Evolutionary conservation across 2,797 vertebrate genomes (phyloP).

Genomic region (Siniperca undulata): DNA sequence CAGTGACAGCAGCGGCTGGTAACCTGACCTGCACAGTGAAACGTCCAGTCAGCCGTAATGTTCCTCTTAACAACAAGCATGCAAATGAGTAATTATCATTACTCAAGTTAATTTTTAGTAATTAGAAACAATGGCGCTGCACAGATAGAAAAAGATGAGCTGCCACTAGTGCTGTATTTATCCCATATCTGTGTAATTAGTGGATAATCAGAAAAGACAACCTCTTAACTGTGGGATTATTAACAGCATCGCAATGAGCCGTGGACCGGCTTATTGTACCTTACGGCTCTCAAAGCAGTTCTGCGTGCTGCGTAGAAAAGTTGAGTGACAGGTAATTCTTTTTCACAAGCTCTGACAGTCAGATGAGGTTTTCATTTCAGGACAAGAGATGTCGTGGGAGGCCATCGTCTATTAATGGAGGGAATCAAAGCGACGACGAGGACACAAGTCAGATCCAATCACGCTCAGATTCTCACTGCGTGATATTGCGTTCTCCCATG

Average conservation of each 20-base stretch:
- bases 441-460: constrained; percentile 24
- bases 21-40: not conserved
- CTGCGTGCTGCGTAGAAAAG: not conserved
- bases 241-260: not conserved
- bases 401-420: not conserved
- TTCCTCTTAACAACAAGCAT: not conserved
- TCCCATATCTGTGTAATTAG: not conserved
- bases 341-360: not conserved
- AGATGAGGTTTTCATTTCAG: constrained; percentile 12
- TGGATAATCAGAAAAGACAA: not conserved
- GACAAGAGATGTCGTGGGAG: not conserved
- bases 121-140: constrained; percentile 12
- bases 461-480: not conserved
- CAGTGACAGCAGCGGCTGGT: not conserved
- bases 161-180: not conserved
- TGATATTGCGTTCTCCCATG: not conserved
- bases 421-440: not conserved
- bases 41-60: not conserved
- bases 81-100: not conserved
- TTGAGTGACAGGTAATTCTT: not conserved
- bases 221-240: not conserved
- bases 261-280: not conserved
- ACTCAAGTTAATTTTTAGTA: not conserved
- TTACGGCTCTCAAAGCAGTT: not conserved
- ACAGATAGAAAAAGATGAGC: constrained; percentile 15